Evolutionary conservation across 2,113 vertebrate genomes (phyloP).

Genomic region (Zosterops japonicus): DNA sequence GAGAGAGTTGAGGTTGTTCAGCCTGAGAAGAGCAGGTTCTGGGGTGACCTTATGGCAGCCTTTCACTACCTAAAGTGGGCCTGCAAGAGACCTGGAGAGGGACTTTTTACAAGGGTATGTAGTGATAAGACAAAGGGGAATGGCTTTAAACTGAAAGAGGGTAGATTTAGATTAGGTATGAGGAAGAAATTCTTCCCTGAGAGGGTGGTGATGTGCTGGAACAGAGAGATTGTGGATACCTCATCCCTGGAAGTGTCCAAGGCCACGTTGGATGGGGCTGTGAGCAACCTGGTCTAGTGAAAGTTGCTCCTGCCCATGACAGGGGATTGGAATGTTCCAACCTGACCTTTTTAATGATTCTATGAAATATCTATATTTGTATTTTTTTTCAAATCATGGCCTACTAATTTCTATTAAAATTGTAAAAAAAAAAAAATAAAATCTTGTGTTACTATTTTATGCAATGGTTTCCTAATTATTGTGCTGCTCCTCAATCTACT

Average conservation of each 20-base stretch:
- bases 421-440: not conserved
- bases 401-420: not conserved
- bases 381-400: not conserved
- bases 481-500: not conserved
- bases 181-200: not conserved
- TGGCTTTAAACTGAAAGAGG: not conserved
- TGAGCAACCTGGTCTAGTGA: not conserved
- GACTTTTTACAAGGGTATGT: not conserved
- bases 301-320: not conserved
- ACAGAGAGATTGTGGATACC: not conserved
- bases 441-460: not conserved
- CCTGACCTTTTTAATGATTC: not conserved
- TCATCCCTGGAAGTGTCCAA: not conserved
- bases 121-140: not conserved
- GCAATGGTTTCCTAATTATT: not conserved
- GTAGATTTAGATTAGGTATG: not conserved
- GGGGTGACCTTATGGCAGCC: not conserved
- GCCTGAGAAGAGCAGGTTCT: not conserved
- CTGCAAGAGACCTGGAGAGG: not conserved
- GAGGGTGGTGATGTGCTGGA: not conserved
- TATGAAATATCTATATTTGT: not conserved
- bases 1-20: not conserved
- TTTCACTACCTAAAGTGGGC: not conserved
- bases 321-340: not conserved
- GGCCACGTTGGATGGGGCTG: not conserved